phyloP scores from a whole-genome alignment of 2,113 vertebrate species.

The Mohoua ochrocephala region DNA sequence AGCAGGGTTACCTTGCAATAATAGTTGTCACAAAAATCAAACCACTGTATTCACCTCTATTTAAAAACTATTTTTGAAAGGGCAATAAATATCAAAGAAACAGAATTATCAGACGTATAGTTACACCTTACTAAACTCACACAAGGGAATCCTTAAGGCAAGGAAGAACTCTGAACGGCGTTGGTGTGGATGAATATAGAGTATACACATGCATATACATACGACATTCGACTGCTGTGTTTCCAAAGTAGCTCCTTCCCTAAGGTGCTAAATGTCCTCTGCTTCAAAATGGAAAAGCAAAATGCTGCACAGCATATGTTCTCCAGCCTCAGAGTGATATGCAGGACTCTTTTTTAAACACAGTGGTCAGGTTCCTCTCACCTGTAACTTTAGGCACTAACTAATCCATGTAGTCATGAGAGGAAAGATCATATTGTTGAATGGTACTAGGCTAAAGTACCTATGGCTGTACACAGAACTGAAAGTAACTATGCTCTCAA shows the following conservation, averaged over 20 bases:
- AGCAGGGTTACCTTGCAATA: background rate
- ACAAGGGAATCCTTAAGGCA: background rate
- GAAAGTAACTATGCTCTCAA: background rate
- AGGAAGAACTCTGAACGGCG: background rate
- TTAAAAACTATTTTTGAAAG: background rate
- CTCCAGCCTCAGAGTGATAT: background rate
- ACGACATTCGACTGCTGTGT: background rate
- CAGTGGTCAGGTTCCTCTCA: background rate
- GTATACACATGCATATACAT: too few relatives aligned
- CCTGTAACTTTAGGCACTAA: background rate
- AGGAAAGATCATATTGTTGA: background rate
- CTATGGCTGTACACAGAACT: background rate
- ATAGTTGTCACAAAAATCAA: background rate
- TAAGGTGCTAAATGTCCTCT: background rate
- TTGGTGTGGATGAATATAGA: background rate
- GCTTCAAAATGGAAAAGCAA: background rate
- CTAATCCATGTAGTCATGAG: background rate
- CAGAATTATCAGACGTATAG: background rate
- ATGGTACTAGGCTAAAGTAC: background rate
- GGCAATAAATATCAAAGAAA: background rate
- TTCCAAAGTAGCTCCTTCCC: background rate
- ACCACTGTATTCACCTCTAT: background rate
- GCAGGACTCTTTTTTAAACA: background rate
- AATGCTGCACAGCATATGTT: background rate
- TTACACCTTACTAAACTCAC: background rate